Percentiles rank a stretch among this genome's conserved stretches.
These are phyloP conservation scores for Gonatopus flavifemur DNA, from an alignment of 1,140 invertebrate genomes.

Conservation along the genomic window DNA sequence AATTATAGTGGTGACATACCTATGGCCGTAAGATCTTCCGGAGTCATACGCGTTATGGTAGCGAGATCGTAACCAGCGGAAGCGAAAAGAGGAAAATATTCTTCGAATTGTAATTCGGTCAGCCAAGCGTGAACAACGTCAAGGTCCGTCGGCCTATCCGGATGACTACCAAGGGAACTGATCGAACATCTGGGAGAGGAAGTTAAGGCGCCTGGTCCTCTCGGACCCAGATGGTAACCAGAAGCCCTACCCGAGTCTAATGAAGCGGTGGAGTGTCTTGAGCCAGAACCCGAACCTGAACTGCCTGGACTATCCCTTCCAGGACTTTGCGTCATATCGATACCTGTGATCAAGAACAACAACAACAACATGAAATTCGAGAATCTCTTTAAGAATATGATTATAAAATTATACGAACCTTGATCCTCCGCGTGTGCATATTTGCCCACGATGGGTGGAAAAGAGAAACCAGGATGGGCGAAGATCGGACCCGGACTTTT, in stretches of 20 bases:
- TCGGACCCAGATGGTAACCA: conserved; percentile 62
- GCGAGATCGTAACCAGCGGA: conserved; percentile 96
- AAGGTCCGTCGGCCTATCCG: conserved; percentile 67
- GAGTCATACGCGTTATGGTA: conserved; percentile 97
- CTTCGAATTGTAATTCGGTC: conserved; percentile 91
- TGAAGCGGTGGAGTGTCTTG: conserved; percentile 87
- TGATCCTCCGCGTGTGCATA: conserved; percentile 64
- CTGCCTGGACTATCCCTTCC: conserved; percentile 88
- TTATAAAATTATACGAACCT: conserved; percentile 45
- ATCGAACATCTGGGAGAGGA: conserved; percentile 69
- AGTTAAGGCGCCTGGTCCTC: conserved; percentile 55
- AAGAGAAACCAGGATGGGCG: conserved; percentile 61
- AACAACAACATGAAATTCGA: neutral
- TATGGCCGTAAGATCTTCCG: conserved; percentile 85
- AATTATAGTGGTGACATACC: conserved; percentile 45
- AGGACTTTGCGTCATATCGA: conserved; percentile 77
- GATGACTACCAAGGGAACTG: conserved; percentile 69
- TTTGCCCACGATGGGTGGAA: conserved; percentile 56
- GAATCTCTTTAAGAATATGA: neutral
- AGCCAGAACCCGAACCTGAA: conserved; percentile 83
- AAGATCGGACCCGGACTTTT: conserved; percentile 62
- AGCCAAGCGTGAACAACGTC: conserved; percentile 95
- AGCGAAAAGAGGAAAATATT: conserved; percentile 92
- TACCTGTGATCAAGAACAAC: conserved; percentile 40
- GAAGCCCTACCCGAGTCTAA: conserved; percentile 90